Conservation (phyloP, 2,797 vertebrate genomes). For the Enteromius afrohamiltoni region DNA sequence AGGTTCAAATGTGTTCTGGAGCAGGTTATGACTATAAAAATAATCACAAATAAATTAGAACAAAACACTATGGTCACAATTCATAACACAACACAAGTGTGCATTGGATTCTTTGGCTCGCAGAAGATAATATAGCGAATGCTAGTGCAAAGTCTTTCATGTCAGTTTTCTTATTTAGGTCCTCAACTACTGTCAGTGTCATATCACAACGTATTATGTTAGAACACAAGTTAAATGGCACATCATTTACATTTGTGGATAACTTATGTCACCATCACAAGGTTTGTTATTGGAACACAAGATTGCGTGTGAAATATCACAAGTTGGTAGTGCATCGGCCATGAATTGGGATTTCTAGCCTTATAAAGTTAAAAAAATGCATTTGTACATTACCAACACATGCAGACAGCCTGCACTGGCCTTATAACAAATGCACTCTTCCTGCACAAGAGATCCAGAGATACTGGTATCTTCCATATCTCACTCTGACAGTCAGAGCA, state of each 20-base stretch:
- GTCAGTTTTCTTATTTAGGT: neutral
- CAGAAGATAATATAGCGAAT: neutral
- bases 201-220: neutral
- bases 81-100: neutral
- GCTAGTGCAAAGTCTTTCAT: neutral
- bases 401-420: neutral
- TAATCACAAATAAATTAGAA: neutral
- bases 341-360: too few relatives aligned
- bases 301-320: neutral
- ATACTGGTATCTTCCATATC: neutral
- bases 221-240: neutral
- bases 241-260: neutral
- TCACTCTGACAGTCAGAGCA: too few relatives aligned
- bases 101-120: neutral
- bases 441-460: neutral
- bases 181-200: neutral
- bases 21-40: neutral
- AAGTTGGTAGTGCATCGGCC: neutral
- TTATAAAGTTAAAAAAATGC: slow-evolving; percentile 2
- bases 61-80: neutral
- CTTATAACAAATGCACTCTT: neutral
- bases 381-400: neutral
- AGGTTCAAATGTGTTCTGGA: neutral
- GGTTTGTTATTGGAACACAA: neutral
- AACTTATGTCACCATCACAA: neutral